phyloP scores from a whole-genome alignment of 2,797 vertebrate species.

The Thamnophis elegans region DNA sequence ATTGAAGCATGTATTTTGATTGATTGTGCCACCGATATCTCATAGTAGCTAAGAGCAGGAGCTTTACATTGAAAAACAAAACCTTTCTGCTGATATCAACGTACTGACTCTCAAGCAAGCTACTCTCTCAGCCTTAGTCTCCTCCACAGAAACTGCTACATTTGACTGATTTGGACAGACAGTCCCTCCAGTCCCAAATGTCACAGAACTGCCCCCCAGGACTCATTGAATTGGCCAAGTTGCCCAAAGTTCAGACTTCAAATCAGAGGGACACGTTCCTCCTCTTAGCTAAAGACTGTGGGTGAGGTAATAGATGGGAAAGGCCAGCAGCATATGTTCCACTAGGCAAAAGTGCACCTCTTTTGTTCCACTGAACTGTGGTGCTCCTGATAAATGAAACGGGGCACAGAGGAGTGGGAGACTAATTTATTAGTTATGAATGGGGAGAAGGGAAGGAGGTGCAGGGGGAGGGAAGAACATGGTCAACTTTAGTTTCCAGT shows the following conservation, averaged over 20 bases:
- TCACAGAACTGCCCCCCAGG: background rate
- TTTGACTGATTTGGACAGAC: background rate
- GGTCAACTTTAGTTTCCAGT: conserved; percentile 35
- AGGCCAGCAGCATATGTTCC: background rate
- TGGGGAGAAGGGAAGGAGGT: conserved; percentile 1
- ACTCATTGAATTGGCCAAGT: background rate
- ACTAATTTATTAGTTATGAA: conserved; percentile 55
- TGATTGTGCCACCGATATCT: background rate
- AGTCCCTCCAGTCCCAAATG: background rate
- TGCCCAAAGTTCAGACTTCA: background rate
- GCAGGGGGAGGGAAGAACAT: conserved; percentile 19
- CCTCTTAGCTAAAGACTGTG: background rate
- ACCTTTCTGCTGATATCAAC: background rate
- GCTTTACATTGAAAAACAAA: background rate
- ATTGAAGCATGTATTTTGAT: background rate
- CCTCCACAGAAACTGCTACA: background rate
- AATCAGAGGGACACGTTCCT: background rate
- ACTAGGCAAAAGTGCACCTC: background rate
- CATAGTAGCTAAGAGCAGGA: background rate
- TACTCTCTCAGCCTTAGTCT: background rate
- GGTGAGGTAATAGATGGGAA: background rate
- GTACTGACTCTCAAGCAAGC: background rate
- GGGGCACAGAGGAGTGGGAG: background rate
- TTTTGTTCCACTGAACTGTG: background rate
- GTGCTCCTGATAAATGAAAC: conserved; percentile 33